Conservation (phyloP, 2,113 vertebrate species). For the Pterocles gutturalis region DNA sequence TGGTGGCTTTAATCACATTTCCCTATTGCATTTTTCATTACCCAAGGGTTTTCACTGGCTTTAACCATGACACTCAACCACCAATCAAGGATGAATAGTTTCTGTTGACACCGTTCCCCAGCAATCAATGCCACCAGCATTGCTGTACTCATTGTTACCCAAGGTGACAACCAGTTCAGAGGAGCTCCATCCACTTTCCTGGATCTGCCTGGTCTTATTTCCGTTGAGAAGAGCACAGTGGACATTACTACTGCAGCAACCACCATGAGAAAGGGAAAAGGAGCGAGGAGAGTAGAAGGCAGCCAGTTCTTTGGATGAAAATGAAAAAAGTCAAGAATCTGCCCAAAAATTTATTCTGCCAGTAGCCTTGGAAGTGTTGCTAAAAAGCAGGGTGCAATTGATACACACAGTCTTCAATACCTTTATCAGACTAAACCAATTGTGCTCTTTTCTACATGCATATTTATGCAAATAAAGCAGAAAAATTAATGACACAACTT, state of each 20-base stretch:
- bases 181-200: background rate
- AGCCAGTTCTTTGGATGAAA: background rate
- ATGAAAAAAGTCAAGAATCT: slow-evolving; percentile 7
- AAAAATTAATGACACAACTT: background rate
- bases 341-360: background rate
- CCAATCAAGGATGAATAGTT: background rate
- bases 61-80: background rate
- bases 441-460: background rate
- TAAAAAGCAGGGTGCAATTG: background rate
- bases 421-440: background rate
- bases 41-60: background rate
- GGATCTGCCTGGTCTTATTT: background rate
- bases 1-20: background rate
- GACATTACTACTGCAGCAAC: background rate
- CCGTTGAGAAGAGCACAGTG: background rate
- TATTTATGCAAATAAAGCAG: background rate
- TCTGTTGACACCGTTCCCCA: background rate
- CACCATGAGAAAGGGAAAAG: background rate
- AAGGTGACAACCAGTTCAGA: background rate
- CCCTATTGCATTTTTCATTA: background rate
- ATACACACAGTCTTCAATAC: background rate
- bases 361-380: background rate
- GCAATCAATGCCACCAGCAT: background rate
- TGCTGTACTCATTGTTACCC: background rate
- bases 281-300: background rate